These are phyloP conservation scores for Chloromyia formosa DNA, from an alignment of 2,888 invertebrate species.

Conservation along the genomic window DNA sequence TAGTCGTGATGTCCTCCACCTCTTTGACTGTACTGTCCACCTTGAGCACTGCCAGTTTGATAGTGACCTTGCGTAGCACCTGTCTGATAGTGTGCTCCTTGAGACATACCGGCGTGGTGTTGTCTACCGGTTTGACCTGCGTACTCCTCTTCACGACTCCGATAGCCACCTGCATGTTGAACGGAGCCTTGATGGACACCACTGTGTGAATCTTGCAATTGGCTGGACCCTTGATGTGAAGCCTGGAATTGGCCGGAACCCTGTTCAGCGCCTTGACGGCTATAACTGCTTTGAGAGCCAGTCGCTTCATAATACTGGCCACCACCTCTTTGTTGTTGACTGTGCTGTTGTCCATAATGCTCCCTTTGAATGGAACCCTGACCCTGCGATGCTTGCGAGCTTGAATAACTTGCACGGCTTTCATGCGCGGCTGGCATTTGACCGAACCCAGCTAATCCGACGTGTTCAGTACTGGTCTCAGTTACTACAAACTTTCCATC, in stretches of 20 bases:
- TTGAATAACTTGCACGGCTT: slow-evolving; percentile 9
- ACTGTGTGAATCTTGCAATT: background rate
- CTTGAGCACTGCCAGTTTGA: slow-evolving; percentile 58
- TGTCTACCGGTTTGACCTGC: background rate
- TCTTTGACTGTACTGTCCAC: slow-evolving; percentile 52
- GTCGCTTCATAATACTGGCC: slow-evolving; percentile 3
- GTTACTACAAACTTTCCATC: slow-evolving; percentile 37
- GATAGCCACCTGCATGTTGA: slow-evolving; percentile 52
- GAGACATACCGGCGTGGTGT: slow-evolving; percentile 56
- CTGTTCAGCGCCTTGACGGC: background rate
- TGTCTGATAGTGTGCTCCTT: slow-evolving; percentile 53
- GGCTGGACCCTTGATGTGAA: background rate
- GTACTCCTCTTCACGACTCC: background rate
- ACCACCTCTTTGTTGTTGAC: background rate
- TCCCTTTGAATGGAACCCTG: background rate
- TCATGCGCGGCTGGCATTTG: slow-evolving; percentile 2
- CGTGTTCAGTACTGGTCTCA: slow-evolving; percentile 40
- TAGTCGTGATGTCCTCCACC: background rate
- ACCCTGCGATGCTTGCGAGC: background rate
- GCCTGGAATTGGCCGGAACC: background rate
- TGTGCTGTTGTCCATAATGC: background rate
- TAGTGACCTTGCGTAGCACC: background rate
- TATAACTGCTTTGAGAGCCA: background rate
- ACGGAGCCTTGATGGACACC: background rate
- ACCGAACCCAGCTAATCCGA: slow-evolving; percentile 16